These are phyloP conservation scores for Adoxophyes honmai DNA, from an alignment of 1,140 invertebrate genomes.

Conservation along the genomic window DNA sequence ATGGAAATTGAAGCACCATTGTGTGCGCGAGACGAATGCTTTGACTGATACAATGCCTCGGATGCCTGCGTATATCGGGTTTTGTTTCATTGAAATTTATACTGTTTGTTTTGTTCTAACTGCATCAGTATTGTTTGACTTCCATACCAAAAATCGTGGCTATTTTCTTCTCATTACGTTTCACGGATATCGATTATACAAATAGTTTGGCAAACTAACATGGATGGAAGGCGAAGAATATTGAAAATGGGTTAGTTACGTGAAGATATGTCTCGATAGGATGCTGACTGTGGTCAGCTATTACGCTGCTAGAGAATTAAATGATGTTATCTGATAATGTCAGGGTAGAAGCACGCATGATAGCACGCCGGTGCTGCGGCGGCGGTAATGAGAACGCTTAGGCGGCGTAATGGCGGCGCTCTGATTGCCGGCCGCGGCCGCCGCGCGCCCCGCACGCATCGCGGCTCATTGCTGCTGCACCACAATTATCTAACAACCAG, in stretches of 20 bases:
- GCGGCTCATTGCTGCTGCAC: conserved; percentile 28
- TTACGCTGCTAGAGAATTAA: conserved; percentile 28
- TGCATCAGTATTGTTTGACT: conserved; percentile 8
- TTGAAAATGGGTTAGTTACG: neutral
- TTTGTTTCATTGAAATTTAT: conserved; percentile 11
- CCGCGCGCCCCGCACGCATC: conserved; percentile 31
- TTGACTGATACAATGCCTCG: conserved; percentile 23
- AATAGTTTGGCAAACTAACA: neutral
- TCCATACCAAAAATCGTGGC: neutral
- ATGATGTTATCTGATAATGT: conserved; percentile 31
- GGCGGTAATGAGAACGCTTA: conserved; percentile 49
- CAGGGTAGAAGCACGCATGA: conserved; percentile 17
- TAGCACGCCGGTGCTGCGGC: conserved; percentile 17
- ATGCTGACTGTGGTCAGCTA: neutral
- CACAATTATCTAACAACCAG: conserved; percentile 27
- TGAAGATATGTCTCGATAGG: conserved; percentile 6
- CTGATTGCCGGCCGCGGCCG: conserved; percentile 42
- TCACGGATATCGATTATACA: neutral
- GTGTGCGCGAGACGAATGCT: conserved; percentile 31
- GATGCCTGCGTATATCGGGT: conserved; percentile 13
- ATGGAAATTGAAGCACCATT: conserved; percentile 44
- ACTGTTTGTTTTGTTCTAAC: conserved; percentile 8
- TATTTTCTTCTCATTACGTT: neutral
- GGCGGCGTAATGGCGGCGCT: conserved; percentile 37
- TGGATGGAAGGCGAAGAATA: neutral